A percentile compares a stretch with the other conserved stretches of the same genome.
phyloP scores from a whole-genome alignment of 2,888 invertebrate species.

The Luperina nickerlii region DNA sequence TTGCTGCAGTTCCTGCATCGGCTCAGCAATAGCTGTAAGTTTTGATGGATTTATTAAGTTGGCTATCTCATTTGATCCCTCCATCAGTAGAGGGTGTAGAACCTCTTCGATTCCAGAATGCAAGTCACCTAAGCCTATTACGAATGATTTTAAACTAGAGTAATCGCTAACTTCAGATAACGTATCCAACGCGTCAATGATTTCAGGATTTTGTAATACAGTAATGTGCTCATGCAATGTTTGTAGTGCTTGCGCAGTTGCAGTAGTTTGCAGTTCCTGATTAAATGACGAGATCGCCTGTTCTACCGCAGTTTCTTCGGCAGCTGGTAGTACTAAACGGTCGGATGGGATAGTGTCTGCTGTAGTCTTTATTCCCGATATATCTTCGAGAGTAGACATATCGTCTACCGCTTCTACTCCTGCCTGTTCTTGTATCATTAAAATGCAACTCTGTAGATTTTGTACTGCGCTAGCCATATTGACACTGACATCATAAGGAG shows the following conservation, averaged over 20 bases:
- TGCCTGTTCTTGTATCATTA: conserved; percentile 86
- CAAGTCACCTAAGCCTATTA: conserved; percentile 76
- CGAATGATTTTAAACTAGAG: conserved; percentile 80
- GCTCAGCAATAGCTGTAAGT: conserved; percentile 80
- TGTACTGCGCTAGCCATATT: conserved; percentile 83
- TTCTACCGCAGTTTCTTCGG: conserved; percentile 74
- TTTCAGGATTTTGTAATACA: conserved; percentile 79
- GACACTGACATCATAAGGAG: conserved; percentile 73
- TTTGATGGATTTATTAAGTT: conserved; percentile 74
- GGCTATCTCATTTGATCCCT: conserved; percentile 75
- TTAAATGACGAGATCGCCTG: conserved; percentile 67
- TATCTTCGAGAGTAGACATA: conserved; percentile 90
- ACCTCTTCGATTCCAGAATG: conserved; percentile 80
- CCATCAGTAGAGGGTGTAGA: conserved; percentile 81
- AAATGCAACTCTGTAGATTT: conserved; percentile 84
- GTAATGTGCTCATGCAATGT: conserved; percentile 80
- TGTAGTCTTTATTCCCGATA: conserved; percentile 90
- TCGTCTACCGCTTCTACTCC: conserved; percentile 88
- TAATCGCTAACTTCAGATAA: conserved; percentile 82
- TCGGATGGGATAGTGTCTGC: conserved; percentile 86
- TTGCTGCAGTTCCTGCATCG: conserved; percentile 82
- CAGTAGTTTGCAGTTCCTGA: conserved; percentile 68
- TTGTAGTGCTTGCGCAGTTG: conserved; percentile 81
- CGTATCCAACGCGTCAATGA: conserved; percentile 80
- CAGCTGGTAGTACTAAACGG: conserved; percentile 76